Base-by-base conservation (phyloP, 2,113 vertebrate species). In the Sisor rabdophorus region DNA sequence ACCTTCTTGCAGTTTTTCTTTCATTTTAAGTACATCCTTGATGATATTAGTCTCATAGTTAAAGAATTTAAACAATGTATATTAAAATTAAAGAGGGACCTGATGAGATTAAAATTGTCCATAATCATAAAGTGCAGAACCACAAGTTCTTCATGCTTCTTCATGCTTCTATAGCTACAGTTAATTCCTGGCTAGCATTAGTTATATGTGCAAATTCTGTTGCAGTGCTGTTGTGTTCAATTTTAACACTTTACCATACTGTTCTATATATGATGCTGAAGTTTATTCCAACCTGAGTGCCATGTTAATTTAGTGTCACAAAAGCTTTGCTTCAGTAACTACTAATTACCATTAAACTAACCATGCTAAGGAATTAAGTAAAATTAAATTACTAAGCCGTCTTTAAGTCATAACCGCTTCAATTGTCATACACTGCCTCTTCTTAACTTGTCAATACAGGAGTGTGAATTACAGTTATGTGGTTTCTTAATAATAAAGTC, bases 91-190 rank as follows among this genome's bases (percentile, higher is more conserved):
- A 44, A 50, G 11, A 47, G 12, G 9, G 52, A 52, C 47, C 47
- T 52, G 16, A 69, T 30, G 12, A 0, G 26, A 11, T 52, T 52
- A 2, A 52, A 52, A 52, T 20, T 50, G 19, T 50, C 22, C 16
- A 52, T 17, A 69, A 26, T 53, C 30, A 53, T 32, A 32, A 63
- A 65, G 48, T 75, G 59, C 47, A 75, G 15, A 20, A 56, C 9
- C 22, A 30, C n/a, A 54, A 40, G 50, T 53, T 36, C 11, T 26
- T 36, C 19, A 12, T 12, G 28, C 15, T 53, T 26, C 63, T 15
- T 24, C 65, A 77, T 70, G 75, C 55, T 24, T 50, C 47, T 59
- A 32, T 32, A 50, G 15, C 65, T 77, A 69, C 64, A 63, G 28
- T 26, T 28, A 65, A 53, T 53, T 63, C 20, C n/a, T 54, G 6